These are phyloP conservation scores for Deilephila elpenor DNA, from an alignment of 2,888 invertebrate species.

Conservation along the genomic window DNA sequence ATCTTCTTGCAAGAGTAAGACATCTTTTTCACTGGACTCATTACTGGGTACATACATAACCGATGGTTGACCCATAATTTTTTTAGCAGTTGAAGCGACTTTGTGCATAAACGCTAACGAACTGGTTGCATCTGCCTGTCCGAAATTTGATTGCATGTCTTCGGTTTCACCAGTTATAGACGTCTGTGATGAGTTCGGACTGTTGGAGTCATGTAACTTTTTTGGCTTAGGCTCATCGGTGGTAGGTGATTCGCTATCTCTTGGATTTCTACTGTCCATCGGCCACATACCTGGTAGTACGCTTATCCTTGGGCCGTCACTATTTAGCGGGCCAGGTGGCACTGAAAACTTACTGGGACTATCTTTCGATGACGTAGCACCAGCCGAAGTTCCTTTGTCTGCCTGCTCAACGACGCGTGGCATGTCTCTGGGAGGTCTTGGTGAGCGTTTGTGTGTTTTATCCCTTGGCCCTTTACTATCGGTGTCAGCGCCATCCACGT, in stretches of 20 bases:
- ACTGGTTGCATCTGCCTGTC: neutral
- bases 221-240: neutral
- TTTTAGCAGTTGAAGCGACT: slow-evolving; percentile 38
- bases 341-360: slow-evolving; percentile 32
- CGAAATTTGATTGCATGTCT: neutral
- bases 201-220: neutral
- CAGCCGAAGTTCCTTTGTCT: slow-evolving; percentile 13
- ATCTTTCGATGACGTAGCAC: slow-evolving; percentile 10
- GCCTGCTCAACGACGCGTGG: neutral
- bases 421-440: slow-evolving; percentile 2
- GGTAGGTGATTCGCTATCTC: neutral
- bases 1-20: slow-evolving; percentile 45
- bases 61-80: slow-evolving; percentile 39
- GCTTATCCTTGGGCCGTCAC: neutral
- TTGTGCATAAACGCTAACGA: slow-evolving; percentile 32
- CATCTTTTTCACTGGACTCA: slow-evolving; percentile 39
- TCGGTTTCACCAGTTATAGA: neutral
- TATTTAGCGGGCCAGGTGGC: slow-evolving; percentile 26
- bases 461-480: slow-evolving; percentile 10
- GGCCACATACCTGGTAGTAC: slow-evolving; percentile 32
- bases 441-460: neutral
- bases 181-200: neutral
- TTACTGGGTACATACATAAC: slow-evolving; percentile 20
- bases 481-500: slow-evolving; percentile 36
- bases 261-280: slow-evolving; percentile 12